Base-by-base conservation (phyloP, 2,113 vertebrate species). In the Nothocercus julius region DNA sequence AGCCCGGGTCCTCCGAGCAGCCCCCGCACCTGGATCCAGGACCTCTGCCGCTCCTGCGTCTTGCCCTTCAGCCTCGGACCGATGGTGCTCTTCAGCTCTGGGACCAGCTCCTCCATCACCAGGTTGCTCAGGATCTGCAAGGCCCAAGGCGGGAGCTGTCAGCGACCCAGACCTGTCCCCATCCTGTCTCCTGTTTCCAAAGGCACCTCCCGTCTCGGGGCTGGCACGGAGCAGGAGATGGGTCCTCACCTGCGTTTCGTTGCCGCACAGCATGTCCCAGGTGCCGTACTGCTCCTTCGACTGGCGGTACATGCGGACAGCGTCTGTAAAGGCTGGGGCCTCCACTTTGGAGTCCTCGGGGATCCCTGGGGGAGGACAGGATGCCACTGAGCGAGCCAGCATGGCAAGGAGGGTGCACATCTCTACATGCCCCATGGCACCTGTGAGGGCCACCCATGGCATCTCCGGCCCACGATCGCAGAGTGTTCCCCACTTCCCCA, bases 221-320 rank as follows among this genome's bases (percentile, higher is more conserved):
- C 19, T 22, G 40, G 15, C 22, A 16, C 27, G 3, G 40, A 6
- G 19, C 21, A 25, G 5, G 3, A 8, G n/a, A 4, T 5, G 4
- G 42, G 9, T 1, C 59, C 97, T 93, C 93, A 99, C 99, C 99
- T 99, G 99, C 79, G 97, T 97, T 83, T 99, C 98, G 2, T 97
- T 97, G 36, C 99, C 99, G 5, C 99, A 99, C 79, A 99, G 98
- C 99, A 99, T 98, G 79, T 99, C 99, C 99, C 99, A 99, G 79
- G 99, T 99, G 82, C 99, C 99, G 1, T 98, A 99, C 91, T 99
- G 98, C 88, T 99, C 99, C 92, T 98, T 98, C 0, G 97, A 94
- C 97, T 99, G 99, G 86, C 99, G 98, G 96, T 99, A 98, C 83
- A 98, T 98, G 67, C 99, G 98, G 68, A 99, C 95, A 6, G 99